Percentiles rank a stretch among this genome's conserved stretches.
Conservation (phyloP, 2,797 vertebrate species). For the Acipenser ruthenus region DNA sequence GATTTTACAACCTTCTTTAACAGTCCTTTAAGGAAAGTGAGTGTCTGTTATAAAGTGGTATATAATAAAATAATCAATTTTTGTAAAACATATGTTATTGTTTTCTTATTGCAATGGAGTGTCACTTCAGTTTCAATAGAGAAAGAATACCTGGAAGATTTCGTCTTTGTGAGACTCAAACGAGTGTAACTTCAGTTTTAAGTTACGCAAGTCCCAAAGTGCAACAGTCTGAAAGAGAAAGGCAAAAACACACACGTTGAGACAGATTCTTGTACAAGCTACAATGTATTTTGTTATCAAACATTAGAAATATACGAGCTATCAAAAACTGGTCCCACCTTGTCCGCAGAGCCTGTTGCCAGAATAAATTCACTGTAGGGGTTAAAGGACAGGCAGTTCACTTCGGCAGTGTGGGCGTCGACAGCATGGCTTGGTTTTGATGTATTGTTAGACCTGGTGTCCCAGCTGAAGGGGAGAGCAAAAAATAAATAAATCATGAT, state of each 20-base stretch:
- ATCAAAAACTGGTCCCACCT: conserved; percentile 49
- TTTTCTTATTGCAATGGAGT: no score
- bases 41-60: no score
- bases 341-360: conserved; percentile 92
- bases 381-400: conserved; percentile 96
- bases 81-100: no score
- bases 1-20: no score
- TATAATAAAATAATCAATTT: no score
- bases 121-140: no score
- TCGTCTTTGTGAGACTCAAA: conserved; percentile 98
- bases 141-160: conserved; percentile 85
- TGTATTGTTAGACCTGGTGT: conserved; percentile 92
- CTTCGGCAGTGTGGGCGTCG: conserved; percentile 93
- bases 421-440: conserved; percentile 95
- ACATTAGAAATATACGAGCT: not conserved
- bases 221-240: conserved; percentile 76
- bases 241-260: not conserved
- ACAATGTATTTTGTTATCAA: not conserved
- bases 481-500: not conserved
- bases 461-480: conserved; percentile 68
- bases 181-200: conserved; percentile 94
- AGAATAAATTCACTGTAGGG: conserved; percentile 96
- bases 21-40: no score
- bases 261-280: not conserved
- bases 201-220: conserved; percentile 91